phyloP scores from a whole-genome alignment of 1,140 invertebrate species.

The Drosophila saltans region DNA sequence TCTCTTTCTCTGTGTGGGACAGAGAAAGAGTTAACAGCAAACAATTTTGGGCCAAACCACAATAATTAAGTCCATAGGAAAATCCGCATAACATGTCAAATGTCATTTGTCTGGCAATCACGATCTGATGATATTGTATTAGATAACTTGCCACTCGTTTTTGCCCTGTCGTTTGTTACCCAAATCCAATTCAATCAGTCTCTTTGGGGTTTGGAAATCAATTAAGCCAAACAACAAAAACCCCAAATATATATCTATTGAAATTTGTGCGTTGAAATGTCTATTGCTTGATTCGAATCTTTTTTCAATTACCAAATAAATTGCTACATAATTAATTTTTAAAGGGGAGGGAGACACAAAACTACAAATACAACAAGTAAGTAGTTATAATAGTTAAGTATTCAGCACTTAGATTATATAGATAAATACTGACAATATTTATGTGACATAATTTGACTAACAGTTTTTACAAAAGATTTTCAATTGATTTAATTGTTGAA shows the following conservation, averaged over 20 bases:
- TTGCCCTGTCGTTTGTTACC: slow-evolving; percentile 25
- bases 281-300: background rate
- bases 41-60: slow-evolving; percentile 7
- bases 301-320: background rate
- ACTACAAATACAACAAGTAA: background rate
- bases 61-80: slow-evolving; percentile 39
- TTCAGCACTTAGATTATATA: background rate
- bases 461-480: no score
- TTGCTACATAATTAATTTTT: slow-evolving; percentile 5
- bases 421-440: background rate
- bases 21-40: slow-evolving; percentile 21
- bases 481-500: no score
- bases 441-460: no score
- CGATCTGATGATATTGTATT: slow-evolving; percentile 59
- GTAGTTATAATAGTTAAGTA: background rate
- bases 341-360: background rate
- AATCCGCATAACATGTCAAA: slow-evolving; percentile 75
- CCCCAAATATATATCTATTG: background rate
- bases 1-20: slow-evolving; percentile 11
- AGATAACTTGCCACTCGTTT: slow-evolving; percentile 50
- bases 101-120: slow-evolving; percentile 74
- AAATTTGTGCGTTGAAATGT: slow-evolving; percentile 10
- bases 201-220: slow-evolving; percentile 35
- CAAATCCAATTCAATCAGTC: slow-evolving; percentile 46
- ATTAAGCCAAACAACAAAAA: slow-evolving; percentile 22